Base-by-base conservation (phyloP, 2,113 vertebrate species). In the Triplophysa rosa region DNA sequence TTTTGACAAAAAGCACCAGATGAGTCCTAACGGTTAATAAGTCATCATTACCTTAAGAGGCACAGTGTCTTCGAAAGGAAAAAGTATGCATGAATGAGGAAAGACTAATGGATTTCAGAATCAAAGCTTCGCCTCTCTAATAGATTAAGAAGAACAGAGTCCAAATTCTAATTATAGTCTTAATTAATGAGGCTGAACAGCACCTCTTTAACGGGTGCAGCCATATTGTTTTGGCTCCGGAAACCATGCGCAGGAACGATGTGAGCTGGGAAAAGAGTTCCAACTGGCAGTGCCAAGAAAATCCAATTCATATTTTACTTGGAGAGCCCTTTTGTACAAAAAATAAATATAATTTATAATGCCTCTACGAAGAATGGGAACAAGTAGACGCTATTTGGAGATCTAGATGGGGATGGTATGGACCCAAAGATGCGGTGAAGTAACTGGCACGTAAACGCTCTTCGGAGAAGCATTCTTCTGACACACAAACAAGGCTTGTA, bases 121-220 rank as follows among this genome's bases (percentile, higher is more conserved):
- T 84, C 83, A 83, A 83, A 84, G 80, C 76, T 72, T 78, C 54
- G 71, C 70, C 47, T 40, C 68, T 61, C 81, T 83, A 86, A 84
- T 87, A 85, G 80, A 85, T 84, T 81, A 83, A 82, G 82, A 84
- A 72, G 79, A 89, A 88, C 75, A 73, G 68, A 80, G 75, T 80
- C 70, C 73, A 64, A 49, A 68, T 87, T 89, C 87, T 88, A 91
- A 87, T 89, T 86, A 88, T 84, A 90, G 82, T 86, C 66, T 86
- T 80, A 82, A 85, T 85, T 84, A 86, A 88, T 85, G 83, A 83
- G 71, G 78, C 79, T 80, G 84, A 83, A 83, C 82, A 85, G 84
- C 52, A 75, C 79, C 83, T 84, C 78, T 83, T 83, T 80, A 82
- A 80, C 52, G 70, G 65, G 77, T 78, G 65, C 66, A 77, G 79